Evolutionary conservation across 2,797 vertebrate species (phyloP).

Genomic region (Acestrorhynchus altus): DNA sequence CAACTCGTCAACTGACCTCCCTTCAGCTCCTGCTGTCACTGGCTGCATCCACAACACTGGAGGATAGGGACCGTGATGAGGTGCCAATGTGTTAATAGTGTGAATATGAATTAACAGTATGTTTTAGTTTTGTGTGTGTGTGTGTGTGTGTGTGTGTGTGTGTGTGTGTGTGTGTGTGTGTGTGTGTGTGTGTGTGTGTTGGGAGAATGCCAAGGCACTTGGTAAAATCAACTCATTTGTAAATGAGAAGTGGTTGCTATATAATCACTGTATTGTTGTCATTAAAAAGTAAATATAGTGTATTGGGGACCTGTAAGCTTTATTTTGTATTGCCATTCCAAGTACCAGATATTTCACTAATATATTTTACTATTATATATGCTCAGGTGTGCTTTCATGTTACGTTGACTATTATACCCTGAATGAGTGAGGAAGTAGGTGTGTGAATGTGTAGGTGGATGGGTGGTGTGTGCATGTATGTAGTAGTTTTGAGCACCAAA

Average conservation of each 20-base stretch:
- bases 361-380: no score
- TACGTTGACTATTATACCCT: no score
- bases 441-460: no score
- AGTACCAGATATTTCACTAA: no score
- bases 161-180: not conserved
- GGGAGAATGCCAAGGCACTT: not conserved
- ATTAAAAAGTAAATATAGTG: no score
- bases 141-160: not conserved
- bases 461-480: no score
- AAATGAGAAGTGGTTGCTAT: not conserved
- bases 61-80: conserved; percentile 45
- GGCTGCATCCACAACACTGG: conserved; percentile 65
- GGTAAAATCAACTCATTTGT: not conserved
- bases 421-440: no score
- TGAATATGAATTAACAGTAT: conserved; percentile 45
- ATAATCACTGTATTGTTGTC: no score
- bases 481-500: no score
- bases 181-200: not conserved
- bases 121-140: conserved; percentile 12
- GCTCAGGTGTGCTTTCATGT: no score
- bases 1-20: conserved; percentile 72
- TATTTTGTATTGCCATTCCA: no score
- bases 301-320: no score
- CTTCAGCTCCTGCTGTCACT: conserved; percentile 65
- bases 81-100: conserved; percentile 52